Evolutionary conservation across 2,797 vertebrate genomes (phyloP).

Genomic region (Gadopsis bispinosus): DNA sequence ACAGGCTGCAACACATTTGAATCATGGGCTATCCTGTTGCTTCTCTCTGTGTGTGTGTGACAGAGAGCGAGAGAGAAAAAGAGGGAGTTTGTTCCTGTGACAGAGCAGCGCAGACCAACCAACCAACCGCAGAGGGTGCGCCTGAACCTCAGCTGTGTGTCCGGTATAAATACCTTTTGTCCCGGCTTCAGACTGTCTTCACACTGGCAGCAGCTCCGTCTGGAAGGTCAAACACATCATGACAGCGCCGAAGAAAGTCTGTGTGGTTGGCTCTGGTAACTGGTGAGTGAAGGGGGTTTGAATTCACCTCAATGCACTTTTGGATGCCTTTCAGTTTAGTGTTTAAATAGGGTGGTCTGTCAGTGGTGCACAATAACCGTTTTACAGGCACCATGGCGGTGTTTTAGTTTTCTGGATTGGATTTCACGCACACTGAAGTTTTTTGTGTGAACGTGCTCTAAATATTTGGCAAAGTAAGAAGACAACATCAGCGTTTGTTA

Average conservation of each 20-base stretch:
- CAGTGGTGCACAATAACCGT: background rate
- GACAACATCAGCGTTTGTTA: constrained; percentile 15
- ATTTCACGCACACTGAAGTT: constrained; percentile 7
- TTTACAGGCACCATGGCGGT: background rate
- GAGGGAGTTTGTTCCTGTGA: constrained; percentile 10
- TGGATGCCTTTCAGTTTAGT: background rate
- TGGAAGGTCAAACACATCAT: constrained; percentile 64
- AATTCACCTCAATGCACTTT: background rate
- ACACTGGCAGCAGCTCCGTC: constrained; percentile 50
- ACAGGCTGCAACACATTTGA: background rate
- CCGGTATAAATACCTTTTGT: constrained; percentile 74
- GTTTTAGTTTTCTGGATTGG: background rate
- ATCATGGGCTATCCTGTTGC: background rate
- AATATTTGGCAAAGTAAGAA: constrained; percentile 17
- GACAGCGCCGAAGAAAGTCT: constrained; percentile 87
- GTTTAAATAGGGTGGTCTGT: background rate
- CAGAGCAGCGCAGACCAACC: constrained; percentile 54
- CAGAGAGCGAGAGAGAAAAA: background rate
- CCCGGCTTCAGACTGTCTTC: constrained; percentile 24
- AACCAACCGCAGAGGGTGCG: constrained; percentile 66
- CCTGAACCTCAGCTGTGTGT: constrained; percentile 32
- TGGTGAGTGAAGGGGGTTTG: constrained; percentile 86
- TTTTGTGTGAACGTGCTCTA: constrained; percentile 4
- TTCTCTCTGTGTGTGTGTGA: background rate
- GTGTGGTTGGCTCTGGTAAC: constrained; percentile 96